These are phyloP conservation scores for Clangula hyemalis DNA, from an alignment of 2,797 vertebrate species.

Conservation along the genomic window DNA sequence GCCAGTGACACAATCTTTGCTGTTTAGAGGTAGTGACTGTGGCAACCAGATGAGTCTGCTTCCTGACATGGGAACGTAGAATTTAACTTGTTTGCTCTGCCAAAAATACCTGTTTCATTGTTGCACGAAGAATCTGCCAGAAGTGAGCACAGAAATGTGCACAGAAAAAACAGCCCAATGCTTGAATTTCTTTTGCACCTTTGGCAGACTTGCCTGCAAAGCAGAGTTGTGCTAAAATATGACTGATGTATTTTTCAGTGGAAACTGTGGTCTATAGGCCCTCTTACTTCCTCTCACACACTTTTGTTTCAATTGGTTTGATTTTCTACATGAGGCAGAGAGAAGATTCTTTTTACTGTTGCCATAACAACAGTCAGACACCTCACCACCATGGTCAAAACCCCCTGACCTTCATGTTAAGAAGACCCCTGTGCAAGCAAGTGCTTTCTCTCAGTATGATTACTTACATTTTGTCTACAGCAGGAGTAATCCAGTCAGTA, in stretches of 20 bases:
- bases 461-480: neutral
- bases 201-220: neutral
- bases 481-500: neutral
- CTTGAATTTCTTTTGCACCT: neutral
- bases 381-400: neutral
- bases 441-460: neutral
- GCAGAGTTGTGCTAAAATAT: neutral
- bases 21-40: neutral
- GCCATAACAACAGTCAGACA: slow-evolving; percentile 1
- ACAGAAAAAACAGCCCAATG: neutral
- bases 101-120: neutral
- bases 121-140: neutral
- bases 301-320: neutral
- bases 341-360: slow-evolving; percentile 9
- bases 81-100: neutral
- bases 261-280: neutral
- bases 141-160: neutral
- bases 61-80: neutral
- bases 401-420: neutral
- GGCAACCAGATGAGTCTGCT: neutral
- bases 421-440: neutral
- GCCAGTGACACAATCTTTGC: neutral
- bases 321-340: neutral
- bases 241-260: neutral
- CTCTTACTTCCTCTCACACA: neutral